These are phyloP conservation scores for Drosophila tanythrix DNA, from an alignment of 2,888 invertebrate species.

Conservation along the genomic window DNA sequence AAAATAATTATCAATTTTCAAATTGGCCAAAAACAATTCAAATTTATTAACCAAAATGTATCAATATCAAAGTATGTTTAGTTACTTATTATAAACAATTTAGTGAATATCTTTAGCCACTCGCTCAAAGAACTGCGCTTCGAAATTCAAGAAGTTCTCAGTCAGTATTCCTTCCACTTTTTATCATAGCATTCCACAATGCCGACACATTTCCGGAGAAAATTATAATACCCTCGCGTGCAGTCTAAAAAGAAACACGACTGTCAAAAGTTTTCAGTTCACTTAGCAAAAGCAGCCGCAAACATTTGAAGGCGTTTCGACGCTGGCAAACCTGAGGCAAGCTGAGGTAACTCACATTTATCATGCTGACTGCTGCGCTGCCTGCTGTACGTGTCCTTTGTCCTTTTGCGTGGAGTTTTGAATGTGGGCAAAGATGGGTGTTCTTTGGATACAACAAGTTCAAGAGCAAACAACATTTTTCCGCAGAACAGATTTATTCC, in stretches of 20 bases:
- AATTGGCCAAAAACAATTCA: neutral
- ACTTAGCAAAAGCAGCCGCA: constrained; percentile 49
- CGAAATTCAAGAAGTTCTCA: neutral
- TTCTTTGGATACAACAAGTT: constrained; percentile 31
- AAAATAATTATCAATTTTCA: neutral
- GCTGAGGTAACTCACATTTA: constrained; percentile 47
- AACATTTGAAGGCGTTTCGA: constrained; percentile 50
- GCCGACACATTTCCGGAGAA: neutral
- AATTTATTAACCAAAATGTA: neutral
- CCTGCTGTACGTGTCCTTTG: constrained; percentile 13
- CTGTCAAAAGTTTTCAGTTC: constrained; percentile 54
- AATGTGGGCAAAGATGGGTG: constrained; percentile 44
- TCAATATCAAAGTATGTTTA: neutral
- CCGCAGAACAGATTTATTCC: constrained; percentile 35
- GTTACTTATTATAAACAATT: neutral
- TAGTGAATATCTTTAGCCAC: neutral
- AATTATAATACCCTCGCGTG: constrained; percentile 6
- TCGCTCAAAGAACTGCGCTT: neutral
- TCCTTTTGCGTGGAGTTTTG: constrained; percentile 28
- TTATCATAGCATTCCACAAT: neutral
- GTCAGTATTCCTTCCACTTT: neutral
- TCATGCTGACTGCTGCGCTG: constrained; percentile 32
- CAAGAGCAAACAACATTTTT: constrained; percentile 38
- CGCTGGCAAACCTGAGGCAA: constrained; percentile 31
- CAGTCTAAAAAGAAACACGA: constrained; percentile 6